Evolutionary conservation across 2,797 vertebrate species (phyloP), one percentile per base, ranked within the genome.

Genomic region (Melanogrammus aeglefinus): DNA sequence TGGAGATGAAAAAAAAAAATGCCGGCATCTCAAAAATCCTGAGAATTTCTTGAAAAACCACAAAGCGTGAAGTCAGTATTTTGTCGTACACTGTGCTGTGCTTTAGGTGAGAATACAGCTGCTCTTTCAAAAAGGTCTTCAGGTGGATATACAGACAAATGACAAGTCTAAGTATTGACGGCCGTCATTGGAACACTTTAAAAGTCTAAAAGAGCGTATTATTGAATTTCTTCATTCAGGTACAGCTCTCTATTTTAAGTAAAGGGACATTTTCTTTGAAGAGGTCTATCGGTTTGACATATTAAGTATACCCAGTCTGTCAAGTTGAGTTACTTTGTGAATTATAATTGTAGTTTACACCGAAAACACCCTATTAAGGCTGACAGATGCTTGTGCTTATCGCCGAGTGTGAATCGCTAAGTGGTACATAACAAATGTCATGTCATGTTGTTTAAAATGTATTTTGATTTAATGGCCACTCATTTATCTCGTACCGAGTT

Each of bases 11-110:
- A 24, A 81, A 83, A 73, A 73, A 76, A 44, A 69, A 47, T 14
- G 39, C 10, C 63, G 81, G 79, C 77, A 84, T 86, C 73, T 82
- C 14, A 84, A 84, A 84, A 83, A 88, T 85, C 75, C 78, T 33
- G 47, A 83, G 72, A 77, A 83, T 86, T 83, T 78, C 79, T 82
- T 57, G 38, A 85, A 76, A 24, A 80, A 82, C 79, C 79, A 74
- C 76, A 86, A 87, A 84, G 80, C 83, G 86, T 80, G 80, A 44
- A 73, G 16, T 1, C 21, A 9, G 21, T 80, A 79, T 88, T 83
- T 79, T 79, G 83, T 80, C 82, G 78, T 78, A 82, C 81, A 78
- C 75, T 77, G 78, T 79, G 76, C 80, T 77, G 80, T 79, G 78
- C 78, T 80, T 71, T 16, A 31, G 24, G 39, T 75, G 16, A 24